A percentile compares a stretch with the other conserved stretches of the same genome.
Evolutionary conservation across 2,113 vertebrate species (phyloP).

Genomic region (Hyaena hyaena): DNA sequence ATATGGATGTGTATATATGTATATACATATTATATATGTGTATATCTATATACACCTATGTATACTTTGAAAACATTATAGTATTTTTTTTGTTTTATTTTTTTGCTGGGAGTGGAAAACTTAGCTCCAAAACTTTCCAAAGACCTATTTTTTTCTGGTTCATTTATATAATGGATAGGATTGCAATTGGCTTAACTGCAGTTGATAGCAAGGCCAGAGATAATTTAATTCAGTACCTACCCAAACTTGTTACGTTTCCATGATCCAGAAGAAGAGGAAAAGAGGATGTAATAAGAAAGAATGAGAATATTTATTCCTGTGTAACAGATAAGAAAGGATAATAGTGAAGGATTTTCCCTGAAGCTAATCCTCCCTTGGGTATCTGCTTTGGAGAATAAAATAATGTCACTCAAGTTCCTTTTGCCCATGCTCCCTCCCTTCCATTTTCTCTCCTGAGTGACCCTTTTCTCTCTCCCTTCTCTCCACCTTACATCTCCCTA

Average conservation of each 20-base stretch:
- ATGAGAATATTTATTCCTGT: neutral
- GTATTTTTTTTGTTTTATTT: neutral
- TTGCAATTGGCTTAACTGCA: neutral
- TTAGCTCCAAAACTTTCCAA: neutral
- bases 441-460: neutral
- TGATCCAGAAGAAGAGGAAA: constrained; percentile 19
- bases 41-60: neutral
- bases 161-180: constrained; percentile 37
- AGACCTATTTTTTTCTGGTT: constrained; percentile 48
- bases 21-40: neutral
- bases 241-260: constrained; percentile 53
- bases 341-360: constrained; percentile 49
- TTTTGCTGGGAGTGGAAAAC: neutral
- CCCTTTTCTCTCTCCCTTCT: neutral
- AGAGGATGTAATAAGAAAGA: neutral
- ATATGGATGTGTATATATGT: neutral
- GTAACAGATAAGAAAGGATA: neutral
- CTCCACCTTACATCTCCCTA: neutral
- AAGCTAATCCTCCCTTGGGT: neutral
- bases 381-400: constrained; percentile 44
- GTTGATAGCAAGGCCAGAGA: neutral
- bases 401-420: constrained; percentile 24
- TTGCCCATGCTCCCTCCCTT: neutral
- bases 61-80: neutral
- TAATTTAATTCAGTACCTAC: neutral